phyloP scores from a whole-genome alignment of 2,888 invertebrate species.

The Cheilosia pagana region DNA sequence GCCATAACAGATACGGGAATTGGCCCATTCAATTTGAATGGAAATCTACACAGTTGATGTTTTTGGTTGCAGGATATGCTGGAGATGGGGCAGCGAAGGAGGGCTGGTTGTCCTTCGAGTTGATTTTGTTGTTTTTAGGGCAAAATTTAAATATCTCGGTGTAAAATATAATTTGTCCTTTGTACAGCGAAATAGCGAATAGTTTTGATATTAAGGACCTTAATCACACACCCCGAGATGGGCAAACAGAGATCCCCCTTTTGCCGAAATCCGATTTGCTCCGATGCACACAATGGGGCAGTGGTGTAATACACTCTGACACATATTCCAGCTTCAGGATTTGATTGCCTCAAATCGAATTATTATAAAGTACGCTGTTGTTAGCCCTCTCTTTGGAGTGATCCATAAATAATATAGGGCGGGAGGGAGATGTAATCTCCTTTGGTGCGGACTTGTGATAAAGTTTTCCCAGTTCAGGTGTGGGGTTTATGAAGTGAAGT shows the following conservation, averaged over 20 bases:
- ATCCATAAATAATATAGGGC: conserved; percentile 24
- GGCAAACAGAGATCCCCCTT: conserved; percentile 18
- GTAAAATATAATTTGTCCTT: conserved; percentile 73
- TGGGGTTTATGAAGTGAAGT: conserved; percentile 47
- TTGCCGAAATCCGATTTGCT: conserved; percentile 35
- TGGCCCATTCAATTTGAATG: conserved; percentile 74
- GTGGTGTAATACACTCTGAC: conserved; percentile 46
- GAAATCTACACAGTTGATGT: conserved; percentile 71
- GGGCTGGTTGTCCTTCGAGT: conserved; percentile 45
- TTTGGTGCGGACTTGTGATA: conserved; percentile 44
- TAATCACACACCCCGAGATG: conserved; percentile 57
- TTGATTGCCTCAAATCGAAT: conserved; percentile 71
- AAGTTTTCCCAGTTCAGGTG: conserved; percentile 48
- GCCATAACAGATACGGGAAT: conserved; percentile 74
- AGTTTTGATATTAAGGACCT: conserved; percentile 71
- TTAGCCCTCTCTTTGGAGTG: conserved; percentile 34
- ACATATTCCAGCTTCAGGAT: conserved; percentile 61
- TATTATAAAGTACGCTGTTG: conserved; percentile 58
- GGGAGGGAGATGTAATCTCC: conserved; percentile 11
- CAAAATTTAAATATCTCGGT: conserved; percentile 70
- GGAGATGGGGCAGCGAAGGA: not conserved
- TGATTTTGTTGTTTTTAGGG: conserved; percentile 59
- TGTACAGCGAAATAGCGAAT: conserved; percentile 59
- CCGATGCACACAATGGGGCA: conserved; percentile 29
- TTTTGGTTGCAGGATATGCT: conserved; percentile 55